These are phyloP conservation scores for Trichopria drosophilae DNA, from an alignment of 2,888 invertebrate genomes.

Conservation along the genomic window DNA sequence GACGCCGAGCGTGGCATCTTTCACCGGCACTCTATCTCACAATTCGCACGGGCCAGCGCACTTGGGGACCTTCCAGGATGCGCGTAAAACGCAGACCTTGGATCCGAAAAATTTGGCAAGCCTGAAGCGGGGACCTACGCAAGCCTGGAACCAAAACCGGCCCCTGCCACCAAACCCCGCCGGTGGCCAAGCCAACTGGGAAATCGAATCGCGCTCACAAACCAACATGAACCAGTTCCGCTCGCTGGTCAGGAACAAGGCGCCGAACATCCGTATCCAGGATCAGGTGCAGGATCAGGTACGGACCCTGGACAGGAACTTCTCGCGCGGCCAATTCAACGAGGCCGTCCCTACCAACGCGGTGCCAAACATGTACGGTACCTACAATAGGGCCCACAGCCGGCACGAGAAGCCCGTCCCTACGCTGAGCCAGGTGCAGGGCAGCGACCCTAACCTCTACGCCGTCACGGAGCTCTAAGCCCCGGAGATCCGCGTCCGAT, in stretches of 20 bases:
- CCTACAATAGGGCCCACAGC: constrained; percentile 52
- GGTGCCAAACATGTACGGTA: constrained; percentile 58
- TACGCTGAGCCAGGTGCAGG: constrained; percentile 55
- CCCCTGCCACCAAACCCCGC: constrained; percentile 41
- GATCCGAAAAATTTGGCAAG: constrained; percentile 56
- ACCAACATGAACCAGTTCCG: constrained; percentile 62
- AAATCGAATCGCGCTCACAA: constrained; percentile 54
- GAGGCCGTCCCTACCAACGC: constrained; percentile 45
- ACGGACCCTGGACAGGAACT: constrained; percentile 55
- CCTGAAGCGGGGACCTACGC: constrained; percentile 53
- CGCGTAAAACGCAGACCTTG: constrained; percentile 55
- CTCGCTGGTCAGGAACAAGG: constrained; percentile 58
- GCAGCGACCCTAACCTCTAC: constrained; percentile 64
- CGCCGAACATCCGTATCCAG: constrained; percentile 53
- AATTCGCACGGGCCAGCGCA: constrained; percentile 56
- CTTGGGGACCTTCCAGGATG: constrained; percentile 56
- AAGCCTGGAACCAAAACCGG: constrained; percentile 53
- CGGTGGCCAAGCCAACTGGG: constrained; percentile 42
- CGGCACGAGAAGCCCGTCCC: constrained; percentile 53
- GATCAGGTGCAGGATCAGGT: constrained; percentile 55
- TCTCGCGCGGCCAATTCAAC: constrained; percentile 48
- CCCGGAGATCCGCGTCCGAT: background rate
- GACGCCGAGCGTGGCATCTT: constrained; percentile 57
- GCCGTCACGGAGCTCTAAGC: constrained; percentile 73
- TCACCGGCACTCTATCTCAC: constrained; percentile 55